Base-by-base conservation (phyloP, 1,140 invertebrate genomes). In the Meloidogyne exigua region DNA sequence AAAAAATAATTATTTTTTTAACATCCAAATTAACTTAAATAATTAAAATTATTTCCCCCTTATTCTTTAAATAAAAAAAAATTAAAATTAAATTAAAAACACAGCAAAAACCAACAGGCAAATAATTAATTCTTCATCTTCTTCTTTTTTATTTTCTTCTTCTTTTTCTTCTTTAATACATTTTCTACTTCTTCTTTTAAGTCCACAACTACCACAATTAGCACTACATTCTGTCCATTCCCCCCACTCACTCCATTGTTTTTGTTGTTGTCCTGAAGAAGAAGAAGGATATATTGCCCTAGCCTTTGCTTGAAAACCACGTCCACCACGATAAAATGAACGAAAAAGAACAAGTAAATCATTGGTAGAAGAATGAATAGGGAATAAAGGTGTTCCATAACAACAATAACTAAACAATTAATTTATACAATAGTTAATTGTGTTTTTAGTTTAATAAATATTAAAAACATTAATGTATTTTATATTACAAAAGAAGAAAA, bases 311-410 rank as follows among this genome's bases (percentile, higher is more conserved):
- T 87, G 81, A 66, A 87, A 87, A n/a, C 85, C 85, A 77, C 82
- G 81, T 49, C 85, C 85, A 64, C 86, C 85, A 64, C 85, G 76
- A 68, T 87, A 87, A 70, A 87, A 87, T 23, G 87, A 88, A 32
- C 86, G 83, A 82, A 88, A 87, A 2, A 87, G 76, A 13, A 87
- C 80, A 25, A 87, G 72, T 85, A 87, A 87, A 67, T 87, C 86
- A 25, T 85, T 81, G 0, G 86, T 87, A 13, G 84, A 84, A 13
- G 85, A 87, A 26, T 85, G 49, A n/a, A 87, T 77, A 49, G 79
- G 71, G 3, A 80, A 79, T 42, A 72, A 42, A 12, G 85, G 85
- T 63, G 85, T 87, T 18, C 86, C 86, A 49, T 78, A 85, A 70
- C 85, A 87, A 73, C 85, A 87, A 66, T 88, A 87, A 76, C 85